phyloP scores from a whole-genome alignment of 2,888 invertebrate species.

The Erannis defoliaria region DNA sequence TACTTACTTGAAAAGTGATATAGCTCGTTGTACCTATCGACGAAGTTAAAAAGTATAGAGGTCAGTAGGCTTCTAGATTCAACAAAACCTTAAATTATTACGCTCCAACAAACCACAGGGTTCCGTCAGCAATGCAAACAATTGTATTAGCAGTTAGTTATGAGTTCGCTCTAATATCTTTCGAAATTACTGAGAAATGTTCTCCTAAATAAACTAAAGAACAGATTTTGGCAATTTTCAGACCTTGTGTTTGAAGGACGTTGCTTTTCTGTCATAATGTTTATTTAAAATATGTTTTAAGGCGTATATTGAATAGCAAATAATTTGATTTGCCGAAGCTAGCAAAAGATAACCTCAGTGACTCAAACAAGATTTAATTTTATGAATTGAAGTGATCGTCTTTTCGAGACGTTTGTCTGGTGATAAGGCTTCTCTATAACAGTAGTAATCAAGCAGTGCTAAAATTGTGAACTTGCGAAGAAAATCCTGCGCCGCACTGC shows the following conservation, averaged over 20 bases:
- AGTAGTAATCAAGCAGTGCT: too few relatives aligned
- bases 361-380: not conserved
- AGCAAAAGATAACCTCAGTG: not conserved
- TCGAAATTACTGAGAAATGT: constrained; percentile 26
- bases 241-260: constrained; percentile 14
- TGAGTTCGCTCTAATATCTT: constrained; percentile 22
- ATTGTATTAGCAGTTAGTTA: constrained; percentile 24
- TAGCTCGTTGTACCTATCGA: too few relatives aligned
- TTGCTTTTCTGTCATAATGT: constrained; percentile 31
- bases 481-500: too few relatives aligned
- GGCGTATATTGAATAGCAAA: not conserved
- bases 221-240: constrained; percentile 22
- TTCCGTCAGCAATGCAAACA: constrained; percentile 17
- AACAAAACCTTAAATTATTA: constrained; percentile 12
- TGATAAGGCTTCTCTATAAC: too few relatives aligned
- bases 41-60: not conserved
- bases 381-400: too few relatives aligned
- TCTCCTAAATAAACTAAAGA: constrained; percentile 32
- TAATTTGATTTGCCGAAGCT: constrained; percentile 3
- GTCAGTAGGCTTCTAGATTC: not conserved
- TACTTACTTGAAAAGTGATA: too few relatives aligned
- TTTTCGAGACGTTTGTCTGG: too few relatives aligned
- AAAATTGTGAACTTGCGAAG: too few relatives aligned
- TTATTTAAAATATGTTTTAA: constrained; percentile 20
- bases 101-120: constrained; percentile 19